phyloP scores from a whole-genome alignment of 2,888 invertebrate genomes.

The Ornithoptera alexandrae region DNA sequence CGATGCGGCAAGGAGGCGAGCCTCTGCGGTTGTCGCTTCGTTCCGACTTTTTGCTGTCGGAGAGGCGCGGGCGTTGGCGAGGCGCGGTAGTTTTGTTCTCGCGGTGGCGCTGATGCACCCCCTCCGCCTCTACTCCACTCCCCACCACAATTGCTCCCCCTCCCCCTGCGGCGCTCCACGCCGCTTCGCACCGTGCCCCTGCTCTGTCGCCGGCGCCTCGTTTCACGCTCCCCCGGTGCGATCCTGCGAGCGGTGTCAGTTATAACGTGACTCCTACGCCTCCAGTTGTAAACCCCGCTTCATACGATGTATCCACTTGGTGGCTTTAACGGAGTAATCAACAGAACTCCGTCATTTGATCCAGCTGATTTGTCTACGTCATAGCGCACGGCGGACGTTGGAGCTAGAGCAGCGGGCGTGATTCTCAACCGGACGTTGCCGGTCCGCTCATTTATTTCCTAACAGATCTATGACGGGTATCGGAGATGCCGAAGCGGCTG shows the following conservation, averaged over 20 bases:
- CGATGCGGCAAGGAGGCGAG: conserved; percentile 68
- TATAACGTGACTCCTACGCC: conserved; percentile 18
- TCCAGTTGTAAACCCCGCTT: not conserved
- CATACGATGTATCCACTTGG: not conserved
- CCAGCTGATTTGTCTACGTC: too few species aligned
- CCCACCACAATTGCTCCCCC: conserved; percentile 29
- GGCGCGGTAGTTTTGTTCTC: conserved; percentile 62
- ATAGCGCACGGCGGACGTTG: too few species aligned
- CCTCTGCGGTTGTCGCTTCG: conserved; percentile 73
- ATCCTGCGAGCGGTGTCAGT: conserved; percentile 33
- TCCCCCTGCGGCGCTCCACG: too few species aligned
- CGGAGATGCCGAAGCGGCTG: conserved; percentile 60
- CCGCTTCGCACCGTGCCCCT: too few species aligned
- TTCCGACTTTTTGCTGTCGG: conserved; percentile 72
- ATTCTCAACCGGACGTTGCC: not conserved
- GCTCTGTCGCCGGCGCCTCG: conserved; percentile 53
- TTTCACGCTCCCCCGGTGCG: conserved; percentile 54
- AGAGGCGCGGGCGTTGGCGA: conserved; percentile 68
- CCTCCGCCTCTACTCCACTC: conserved; percentile 41
- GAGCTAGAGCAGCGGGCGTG: not conserved
- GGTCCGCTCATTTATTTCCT: conserved; percentile 51
- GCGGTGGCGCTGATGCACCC: conserved; percentile 53
- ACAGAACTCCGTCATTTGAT: too few species aligned
- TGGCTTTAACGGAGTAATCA: too few species aligned
- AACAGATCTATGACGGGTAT: conserved; percentile 64